Conservation (phyloP, 1,140 invertebrate genomes). For the Brachionus plicatilis region DNA sequence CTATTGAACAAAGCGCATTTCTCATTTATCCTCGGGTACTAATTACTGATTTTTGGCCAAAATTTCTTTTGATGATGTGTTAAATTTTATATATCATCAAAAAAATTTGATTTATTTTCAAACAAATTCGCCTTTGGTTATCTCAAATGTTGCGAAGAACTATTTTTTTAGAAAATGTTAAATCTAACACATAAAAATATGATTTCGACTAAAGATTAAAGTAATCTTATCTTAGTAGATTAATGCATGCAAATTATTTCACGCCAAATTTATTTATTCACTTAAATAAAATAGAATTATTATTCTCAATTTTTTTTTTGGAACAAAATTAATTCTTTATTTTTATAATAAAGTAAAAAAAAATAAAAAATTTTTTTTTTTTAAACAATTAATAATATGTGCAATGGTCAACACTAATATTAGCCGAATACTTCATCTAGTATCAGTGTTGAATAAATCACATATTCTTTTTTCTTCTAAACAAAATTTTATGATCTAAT, state of each 20-base stretch:
- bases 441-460: neutral
- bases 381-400: neutral
- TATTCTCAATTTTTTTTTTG: neutral
- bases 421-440: neutral
- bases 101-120: neutral
- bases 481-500: neutral
- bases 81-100: neutral
- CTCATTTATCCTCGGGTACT: neutral
- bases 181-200: neutral
- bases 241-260: neutral
- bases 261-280: neutral
- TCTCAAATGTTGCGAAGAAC: neutral
- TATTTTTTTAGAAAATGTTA: neutral
- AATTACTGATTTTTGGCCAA: neutral
- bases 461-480: neutral
- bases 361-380: neutral
- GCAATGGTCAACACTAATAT: neutral
- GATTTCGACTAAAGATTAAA: neutral
- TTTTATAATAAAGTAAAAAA: too few species aligned
- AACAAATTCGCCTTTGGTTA: neutral
- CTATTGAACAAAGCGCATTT: neutral
- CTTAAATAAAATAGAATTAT: neutral
- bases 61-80: conserved; percentile 3
- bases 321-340: neutral
- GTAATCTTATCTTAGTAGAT: neutral